Evolutionary conservation across 2,113 vertebrate species (phyloP).

Genomic region (Alethe castanea): DNA sequence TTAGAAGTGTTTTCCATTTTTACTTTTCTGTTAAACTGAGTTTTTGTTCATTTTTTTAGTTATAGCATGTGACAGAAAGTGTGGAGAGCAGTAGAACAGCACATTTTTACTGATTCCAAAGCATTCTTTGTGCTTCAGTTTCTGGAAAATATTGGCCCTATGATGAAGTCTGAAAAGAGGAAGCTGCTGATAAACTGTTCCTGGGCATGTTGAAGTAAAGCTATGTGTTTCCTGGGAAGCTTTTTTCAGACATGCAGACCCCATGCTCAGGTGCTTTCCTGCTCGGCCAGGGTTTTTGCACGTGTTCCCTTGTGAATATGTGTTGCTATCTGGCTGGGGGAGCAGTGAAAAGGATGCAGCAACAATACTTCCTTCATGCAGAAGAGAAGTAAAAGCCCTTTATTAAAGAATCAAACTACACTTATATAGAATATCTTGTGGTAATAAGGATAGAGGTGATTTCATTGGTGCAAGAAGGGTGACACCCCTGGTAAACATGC

Average conservation of each 20-base stretch:
- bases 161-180: not conserved
- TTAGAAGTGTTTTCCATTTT: not conserved
- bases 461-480: too few relatives aligned
- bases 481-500: too few relatives aligned
- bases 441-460: too few relatives aligned
- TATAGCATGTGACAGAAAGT: not conserved
- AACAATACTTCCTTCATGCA: too few relatives aligned
- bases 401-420: too few relatives aligned
- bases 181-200: not conserved
- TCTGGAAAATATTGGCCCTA: not conserved
- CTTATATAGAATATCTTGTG: too few relatives aligned
- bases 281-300: not conserved
- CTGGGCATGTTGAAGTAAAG: not conserved
- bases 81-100: not conserved
- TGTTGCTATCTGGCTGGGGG: too few relatives aligned
- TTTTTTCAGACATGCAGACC: not conserved
- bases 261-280: not conserved
- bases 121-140: not conserved
- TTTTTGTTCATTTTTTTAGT: not conserved
- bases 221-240: accelerated
- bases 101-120: not conserved
- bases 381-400: too few relatives aligned
- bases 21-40: not conserved
- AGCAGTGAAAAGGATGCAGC: too few relatives aligned
- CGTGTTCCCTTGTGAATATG: not conserved